Base-by-base conservation (phyloP, 2,888 invertebrate species). In the Harmothoe impar region DNA sequence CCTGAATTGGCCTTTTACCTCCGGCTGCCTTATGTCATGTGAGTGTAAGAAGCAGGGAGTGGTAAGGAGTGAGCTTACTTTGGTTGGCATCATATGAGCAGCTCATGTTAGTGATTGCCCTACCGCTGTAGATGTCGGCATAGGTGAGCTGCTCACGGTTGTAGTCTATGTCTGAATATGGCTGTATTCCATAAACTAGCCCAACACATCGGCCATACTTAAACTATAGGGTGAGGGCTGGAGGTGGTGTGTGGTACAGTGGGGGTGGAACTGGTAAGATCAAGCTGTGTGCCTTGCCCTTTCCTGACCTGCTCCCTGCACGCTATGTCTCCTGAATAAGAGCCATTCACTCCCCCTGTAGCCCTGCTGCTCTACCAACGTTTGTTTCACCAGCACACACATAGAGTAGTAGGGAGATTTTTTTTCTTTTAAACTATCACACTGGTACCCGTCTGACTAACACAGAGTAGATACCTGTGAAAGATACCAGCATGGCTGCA, bases 1-100 rank as follows among this genome's bases (percentile, higher is more conserved):
- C n/a, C 15, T 15, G 72, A 72, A 72, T 72, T 72, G 72, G 72
- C 72, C 72, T 72, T 72, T 72, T 29, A 72, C 29, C n/a, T 72
- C 25, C 17, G 25, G 62, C 62, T n/a, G 25, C 25, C 72, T 72
- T 29, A 29, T 72, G 25, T 29, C 72, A 72, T 72, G 72, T 72
- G n/a, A 72, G 62, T n/a, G 12, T 62, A 62, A 62, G 62, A 62
- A 62, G n/a, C 62, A 72, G n/a, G 0, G 72, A 20, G 72, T 15
- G 31, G 72, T n/a, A 29, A 29, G 25, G 29, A 29, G 72, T n/a
- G 5, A 29, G 72, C 15, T 29, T 29, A 72, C 72, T 72, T 72
- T 15, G 5, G 72, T 25, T 29, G 72, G 5, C 0, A 72, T 3
- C 25, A 72, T 17, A 72, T 15, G 72, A 72, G 72, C 29, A 25